Conservation (phyloP, 2,113 vertebrate species). For the Xerus inauris region DNA sequence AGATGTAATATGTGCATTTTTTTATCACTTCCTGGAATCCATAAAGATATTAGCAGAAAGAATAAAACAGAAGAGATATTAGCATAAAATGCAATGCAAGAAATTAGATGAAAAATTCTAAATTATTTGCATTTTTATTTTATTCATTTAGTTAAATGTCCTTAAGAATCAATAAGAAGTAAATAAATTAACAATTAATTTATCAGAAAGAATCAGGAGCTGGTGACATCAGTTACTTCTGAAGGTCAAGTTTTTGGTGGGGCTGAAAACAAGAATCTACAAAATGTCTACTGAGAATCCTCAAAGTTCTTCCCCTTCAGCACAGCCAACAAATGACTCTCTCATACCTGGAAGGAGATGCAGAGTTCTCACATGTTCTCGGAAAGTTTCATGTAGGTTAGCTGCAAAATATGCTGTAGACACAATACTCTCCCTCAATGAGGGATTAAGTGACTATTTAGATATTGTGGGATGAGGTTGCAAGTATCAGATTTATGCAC, state of each 20-base stretch:
- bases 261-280: background rate
- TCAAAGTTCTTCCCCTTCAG: background rate
- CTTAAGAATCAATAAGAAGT: background rate
- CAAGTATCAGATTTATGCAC: background rate
- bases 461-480: background rate
- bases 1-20: background rate
- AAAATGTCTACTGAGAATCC: background rate
- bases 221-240: background rate
- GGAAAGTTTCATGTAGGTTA: background rate
- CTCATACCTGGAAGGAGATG: background rate
- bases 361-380: background rate
- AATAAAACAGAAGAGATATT: background rate
- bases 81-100: background rate
- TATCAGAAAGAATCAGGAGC: background rate
- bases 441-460: background rate
- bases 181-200: background rate
- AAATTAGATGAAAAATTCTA: slow-evolving; percentile 10
- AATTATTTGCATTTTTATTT: background rate
- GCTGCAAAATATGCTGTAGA: background rate
- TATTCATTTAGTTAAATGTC: background rate
- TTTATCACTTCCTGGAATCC: background rate
- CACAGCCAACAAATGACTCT: background rate
- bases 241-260: background rate
- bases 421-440: background rate
- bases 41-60: background rate